Conservation (phyloP, 2,113 vertebrate species). For the Limanda limanda region DNA sequence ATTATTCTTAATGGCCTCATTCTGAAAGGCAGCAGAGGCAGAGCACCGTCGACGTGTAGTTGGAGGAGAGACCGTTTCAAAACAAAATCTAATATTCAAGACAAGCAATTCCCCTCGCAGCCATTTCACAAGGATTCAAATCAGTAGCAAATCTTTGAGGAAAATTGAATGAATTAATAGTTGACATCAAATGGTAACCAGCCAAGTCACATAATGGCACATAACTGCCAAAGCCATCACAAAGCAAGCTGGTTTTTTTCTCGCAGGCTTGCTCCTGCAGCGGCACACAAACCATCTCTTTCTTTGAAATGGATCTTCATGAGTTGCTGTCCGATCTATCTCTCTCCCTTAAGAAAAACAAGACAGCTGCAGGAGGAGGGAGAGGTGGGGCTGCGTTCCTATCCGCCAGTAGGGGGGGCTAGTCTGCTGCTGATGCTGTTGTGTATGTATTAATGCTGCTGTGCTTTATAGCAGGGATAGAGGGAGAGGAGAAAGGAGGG, state of each 20-base stretch:
- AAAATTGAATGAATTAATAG: slow-evolving; percentile 45
- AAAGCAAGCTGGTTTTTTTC: slow-evolving; percentile 13
- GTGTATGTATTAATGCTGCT: not conserved
- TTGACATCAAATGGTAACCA: slow-evolving; percentile 39
- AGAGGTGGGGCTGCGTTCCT: not conserved
- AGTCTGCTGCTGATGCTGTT: slow-evolving; percentile 42
- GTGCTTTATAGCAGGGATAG: slow-evolving; percentile 5
- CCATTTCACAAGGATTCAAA: slow-evolving; percentile 46
- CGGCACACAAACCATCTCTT: slow-evolving; percentile 36
- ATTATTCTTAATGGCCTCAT: slow-evolving; percentile 38
- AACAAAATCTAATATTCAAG: slow-evolving; percentile 44
- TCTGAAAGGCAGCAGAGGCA: slow-evolving; percentile 23
- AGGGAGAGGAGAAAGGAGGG: slow-evolving; percentile 6
- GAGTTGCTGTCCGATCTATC: slow-evolving; percentile 49
- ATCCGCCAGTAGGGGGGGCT: slow-evolving; percentile 73
- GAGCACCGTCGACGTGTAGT: slow-evolving; percentile 7
- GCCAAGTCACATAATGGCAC: slow-evolving; percentile 36
- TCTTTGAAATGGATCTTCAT: slow-evolving; percentile 65
- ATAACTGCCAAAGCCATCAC: slow-evolving; percentile 34
- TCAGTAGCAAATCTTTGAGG: slow-evolving; percentile 27
- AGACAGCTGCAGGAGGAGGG: slow-evolving; percentile 35
- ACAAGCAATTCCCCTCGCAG: slow-evolving; percentile 37
- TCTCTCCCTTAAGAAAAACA: slow-evolving; percentile 51
- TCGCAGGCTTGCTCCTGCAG: slow-evolving; percentile 4
- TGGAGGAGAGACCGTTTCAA: slow-evolving; percentile 26